These are phyloP conservation scores for Sebastes fasciatus DNA, from an alignment of 2,113 vertebrate genomes.

Conservation along the genomic window DNA sequence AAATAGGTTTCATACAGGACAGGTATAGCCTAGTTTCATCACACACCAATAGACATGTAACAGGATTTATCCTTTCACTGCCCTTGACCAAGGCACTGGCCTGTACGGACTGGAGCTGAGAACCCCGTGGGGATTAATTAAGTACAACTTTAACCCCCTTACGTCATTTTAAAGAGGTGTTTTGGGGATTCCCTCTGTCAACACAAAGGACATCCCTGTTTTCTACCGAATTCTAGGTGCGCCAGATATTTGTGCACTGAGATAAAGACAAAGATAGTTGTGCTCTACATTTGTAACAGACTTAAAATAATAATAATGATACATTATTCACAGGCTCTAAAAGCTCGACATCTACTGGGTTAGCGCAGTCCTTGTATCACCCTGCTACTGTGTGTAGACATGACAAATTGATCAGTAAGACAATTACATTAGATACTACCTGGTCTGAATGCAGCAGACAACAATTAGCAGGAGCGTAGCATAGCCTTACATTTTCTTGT, in stretches of 20 bases:
- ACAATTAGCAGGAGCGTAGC: not conserved
- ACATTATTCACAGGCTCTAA: conserved; percentile 37
- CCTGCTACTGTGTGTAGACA: not conserved
- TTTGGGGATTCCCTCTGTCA: conserved; percentile 43
- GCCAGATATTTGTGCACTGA: not conserved
- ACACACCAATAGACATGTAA: not conserved
- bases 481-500: not conserved
- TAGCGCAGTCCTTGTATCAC: not conserved
- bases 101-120: not conserved
- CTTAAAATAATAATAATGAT: conserved; percentile 31
- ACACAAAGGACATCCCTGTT: conserved; percentile 17
- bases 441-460: not conserved
- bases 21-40: conserved; percentile 14
- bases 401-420: conserved; percentile 19
- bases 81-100: conserved; percentile 6
- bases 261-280: not conserved
- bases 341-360: conserved; percentile 18
- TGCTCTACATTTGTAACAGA: conserved; percentile 26
- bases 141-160: conserved; percentile 30
- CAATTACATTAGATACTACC: conserved; percentile 1
- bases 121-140: conserved; percentile 31
- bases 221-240: conserved; percentile 2
- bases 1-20: not conserved
- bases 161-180: conserved; percentile 6
- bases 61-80: conserved; percentile 10